phyloP scores from a whole-genome alignment of 2,888 invertebrate species.

The Deilephila porcellus region DNA sequence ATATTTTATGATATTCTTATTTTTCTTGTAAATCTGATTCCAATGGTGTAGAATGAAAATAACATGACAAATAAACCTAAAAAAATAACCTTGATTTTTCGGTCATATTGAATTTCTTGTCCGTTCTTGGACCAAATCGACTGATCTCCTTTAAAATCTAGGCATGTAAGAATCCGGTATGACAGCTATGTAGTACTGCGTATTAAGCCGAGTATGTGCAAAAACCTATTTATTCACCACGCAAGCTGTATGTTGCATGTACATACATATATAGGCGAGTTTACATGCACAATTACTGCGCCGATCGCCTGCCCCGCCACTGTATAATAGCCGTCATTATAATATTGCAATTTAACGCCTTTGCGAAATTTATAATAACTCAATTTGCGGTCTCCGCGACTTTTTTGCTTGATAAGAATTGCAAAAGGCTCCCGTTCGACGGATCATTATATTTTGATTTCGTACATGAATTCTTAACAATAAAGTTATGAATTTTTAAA shows the following conservation, averaged over 20 bases:
- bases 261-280: conserved; percentile 1
- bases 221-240: conserved; percentile 3
- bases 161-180: neutral
- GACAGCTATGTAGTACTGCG: neutral
- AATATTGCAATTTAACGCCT: conserved; percentile 73
- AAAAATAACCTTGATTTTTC: no score
- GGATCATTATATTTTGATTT: conserved; percentile 61
- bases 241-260: neutral
- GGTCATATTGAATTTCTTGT: no score
- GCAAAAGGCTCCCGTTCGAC: conserved; percentile 56
- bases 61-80: no score
- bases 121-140: no score
- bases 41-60: no score
- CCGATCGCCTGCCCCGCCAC: conserved; percentile 54
- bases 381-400: conserved; percentile 63
- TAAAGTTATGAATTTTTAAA: conserved; percentile 27
- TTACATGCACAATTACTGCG: conserved; percentile 26
- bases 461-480: conserved; percentile 44
- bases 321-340: conserved; percentile 71
- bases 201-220: neutral
- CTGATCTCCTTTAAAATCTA: neutral
- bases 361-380: conserved; percentile 75
- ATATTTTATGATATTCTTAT: no score
- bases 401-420: conserved; percentile 57
- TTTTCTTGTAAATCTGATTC: no score